phyloP scores from a whole-genome alignment of 1,140 invertebrate species.

The Drosophila carrolli region DNA sequence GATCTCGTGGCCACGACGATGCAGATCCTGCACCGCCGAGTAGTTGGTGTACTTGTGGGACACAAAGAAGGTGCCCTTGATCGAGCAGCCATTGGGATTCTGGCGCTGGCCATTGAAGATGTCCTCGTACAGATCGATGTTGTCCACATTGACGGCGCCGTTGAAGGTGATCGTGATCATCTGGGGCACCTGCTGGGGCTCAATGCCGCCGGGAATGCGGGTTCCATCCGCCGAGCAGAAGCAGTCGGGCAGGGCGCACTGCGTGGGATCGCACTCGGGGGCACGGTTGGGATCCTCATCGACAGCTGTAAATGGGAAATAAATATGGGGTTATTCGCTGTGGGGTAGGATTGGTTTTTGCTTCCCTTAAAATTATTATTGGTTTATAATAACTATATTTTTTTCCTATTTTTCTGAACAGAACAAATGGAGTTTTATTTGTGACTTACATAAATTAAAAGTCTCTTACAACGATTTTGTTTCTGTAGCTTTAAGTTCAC shows the following conservation, averaged over 20 bases:
- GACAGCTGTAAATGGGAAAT: constrained; percentile 87
- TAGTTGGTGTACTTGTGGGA: constrained; percentile 99
- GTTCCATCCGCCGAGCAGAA: constrained; percentile 97
- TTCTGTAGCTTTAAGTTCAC: too few species aligned
- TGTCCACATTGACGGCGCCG: constrained; percentile 96
- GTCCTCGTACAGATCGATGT: constrained; percentile 96
- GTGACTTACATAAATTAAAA: too few species aligned
- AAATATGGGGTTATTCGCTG: background rate
- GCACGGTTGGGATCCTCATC: constrained; percentile 95
- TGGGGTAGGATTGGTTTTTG: too few species aligned
- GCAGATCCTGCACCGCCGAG: constrained; percentile 95
- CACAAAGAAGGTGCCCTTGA: constrained; percentile 97
- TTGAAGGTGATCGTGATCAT: constrained; percentile 98
- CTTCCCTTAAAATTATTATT: too few species aligned
- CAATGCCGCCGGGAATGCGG: constrained; percentile 92
- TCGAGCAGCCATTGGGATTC: constrained; percentile 97
- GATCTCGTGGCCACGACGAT: constrained; percentile 96
- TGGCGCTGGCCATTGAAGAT: constrained; percentile 93
- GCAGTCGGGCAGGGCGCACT: constrained; percentile 95
- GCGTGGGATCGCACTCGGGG: constrained; percentile 94
- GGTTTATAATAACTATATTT: too few species aligned
- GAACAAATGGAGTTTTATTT: too few species aligned
- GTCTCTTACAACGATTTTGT: too few species aligned
- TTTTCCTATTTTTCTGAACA: too few species aligned
- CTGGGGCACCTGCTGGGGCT: constrained; percentile 94